Base-by-base conservation (phyloP, 2,797 vertebrate species). In the Pelobates cultripes region DNA sequence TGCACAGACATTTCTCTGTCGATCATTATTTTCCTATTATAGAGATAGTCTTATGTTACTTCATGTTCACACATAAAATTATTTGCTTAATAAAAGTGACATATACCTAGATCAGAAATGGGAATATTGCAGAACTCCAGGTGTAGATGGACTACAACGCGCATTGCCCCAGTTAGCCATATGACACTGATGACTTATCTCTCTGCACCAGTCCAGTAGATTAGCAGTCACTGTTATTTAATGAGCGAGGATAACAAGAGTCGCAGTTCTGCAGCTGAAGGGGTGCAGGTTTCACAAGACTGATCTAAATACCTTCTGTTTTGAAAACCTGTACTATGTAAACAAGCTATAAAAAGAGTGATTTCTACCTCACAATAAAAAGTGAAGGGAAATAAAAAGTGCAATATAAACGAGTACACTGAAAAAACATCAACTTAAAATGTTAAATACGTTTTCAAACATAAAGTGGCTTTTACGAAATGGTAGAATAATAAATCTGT, bases 301-400 rank as follows among this genome's bases (percentile, higher is more conserved):
- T 6, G 47, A 5, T 51, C 5, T 51, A 51, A 12, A 57, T 57
- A 4, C 55, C 13, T 57, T 57, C 55, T 57, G 57, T 60, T 60
- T 60, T 64, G n/a, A 5, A 64, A 64, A 64, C 61, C 17, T 28
- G 5, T 64, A 4, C 61, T 4, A 28, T 40, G 3, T 40, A 64
- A 28, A 40, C 14, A 64, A 7, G 61, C n/a, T 64, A 28, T n/a
- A 6, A 64, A 64, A 28, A 64, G 5, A 40, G 7, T 64, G 3
- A 28, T 10, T n/a, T 40, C 14, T 64, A 57, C 61, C 1, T 28
- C 4, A 40, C n/a, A 6, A 14, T n/a, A 64, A n/a, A 7, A 14
- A 14, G 14, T 14, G 61, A n/a, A 43, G 28, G n/a, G 42, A 71
- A 73, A 40, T 55, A 75, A 79, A 83, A 83, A 83, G 82, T 83